A percentile compares a stretch with the other conserved stretches of the same genome.
Evolutionary conservation across 2,797 vertebrate species (phyloP).

Genomic region (Chelmon rostratus): DNA sequence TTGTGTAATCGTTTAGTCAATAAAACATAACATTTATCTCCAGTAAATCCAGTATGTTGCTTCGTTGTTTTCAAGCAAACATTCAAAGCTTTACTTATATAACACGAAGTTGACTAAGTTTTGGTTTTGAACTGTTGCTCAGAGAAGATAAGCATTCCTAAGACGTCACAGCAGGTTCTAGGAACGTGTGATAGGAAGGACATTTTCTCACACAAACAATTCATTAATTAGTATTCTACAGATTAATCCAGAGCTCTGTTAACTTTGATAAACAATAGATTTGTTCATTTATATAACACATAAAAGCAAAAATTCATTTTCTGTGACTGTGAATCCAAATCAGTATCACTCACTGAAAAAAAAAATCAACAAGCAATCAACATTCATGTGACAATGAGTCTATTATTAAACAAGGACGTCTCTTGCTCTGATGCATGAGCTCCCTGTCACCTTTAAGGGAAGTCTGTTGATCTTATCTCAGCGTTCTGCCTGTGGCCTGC

Average conservation of each 20-base stretch:
- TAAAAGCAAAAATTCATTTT: not conserved
- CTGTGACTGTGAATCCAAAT: not conserved
- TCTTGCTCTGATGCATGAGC: no score
- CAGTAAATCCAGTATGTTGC: not conserved
- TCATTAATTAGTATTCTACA: not conserved
- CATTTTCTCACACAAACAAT: not conserved
- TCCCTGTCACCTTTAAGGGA: slow-evolving; percentile 29
- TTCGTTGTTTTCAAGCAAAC: no score
- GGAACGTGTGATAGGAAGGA: not conserved
- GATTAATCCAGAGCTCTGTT: not conserved
- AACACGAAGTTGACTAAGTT: not conserved
- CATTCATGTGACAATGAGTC: slow-evolving; percentile 13
- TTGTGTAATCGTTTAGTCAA: not conserved
- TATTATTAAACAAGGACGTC: slow-evolving; percentile 22
- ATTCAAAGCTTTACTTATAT: not conserved
- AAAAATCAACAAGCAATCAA: not conserved
- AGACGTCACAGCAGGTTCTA: not conserved
- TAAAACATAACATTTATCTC: not conserved
- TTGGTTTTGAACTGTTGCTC: not conserved
- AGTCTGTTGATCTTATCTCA: slow-evolving; percentile 37
- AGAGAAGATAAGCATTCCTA: not conserved
- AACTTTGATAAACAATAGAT: not conserved
- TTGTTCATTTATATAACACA: not conserved
- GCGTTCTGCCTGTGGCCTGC: slow-evolving; percentile 33
- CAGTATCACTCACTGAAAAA: not conserved